Conservation (phyloP, 1,140 invertebrate genomes). For the Drosophila lacertosa region DNA sequence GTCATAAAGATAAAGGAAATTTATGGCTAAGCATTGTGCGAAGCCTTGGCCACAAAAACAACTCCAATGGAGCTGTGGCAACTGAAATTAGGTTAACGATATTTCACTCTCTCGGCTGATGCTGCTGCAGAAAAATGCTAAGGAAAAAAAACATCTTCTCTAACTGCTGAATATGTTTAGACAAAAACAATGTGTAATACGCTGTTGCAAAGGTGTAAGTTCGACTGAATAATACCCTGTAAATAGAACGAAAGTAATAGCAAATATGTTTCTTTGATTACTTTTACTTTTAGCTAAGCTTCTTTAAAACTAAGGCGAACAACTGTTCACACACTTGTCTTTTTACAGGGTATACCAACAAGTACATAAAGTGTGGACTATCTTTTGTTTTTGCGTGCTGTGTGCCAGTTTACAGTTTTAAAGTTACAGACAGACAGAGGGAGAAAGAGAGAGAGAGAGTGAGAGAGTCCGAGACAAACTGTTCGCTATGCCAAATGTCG, state of each 20-base stretch:
- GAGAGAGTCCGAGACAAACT: conserved; percentile 13
- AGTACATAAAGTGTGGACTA: conserved; percentile 46
- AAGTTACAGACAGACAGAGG: too few relatives aligned
- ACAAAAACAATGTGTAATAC: conserved; percentile 24
- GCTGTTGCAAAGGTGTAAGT: not conserved
- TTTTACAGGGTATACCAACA: not conserved
- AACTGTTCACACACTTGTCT: not conserved
- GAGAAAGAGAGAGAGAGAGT: too few relatives aligned
- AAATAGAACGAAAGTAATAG: too few relatives aligned
- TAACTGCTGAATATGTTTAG: conserved; percentile 62
- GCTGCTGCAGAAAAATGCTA: conserved; percentile 13
- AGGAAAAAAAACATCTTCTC: conserved; percentile 34
- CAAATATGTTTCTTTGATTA: too few relatives aligned
- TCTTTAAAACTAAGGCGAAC: too few relatives aligned
- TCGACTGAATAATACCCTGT: not conserved
- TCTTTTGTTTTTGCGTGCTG: conserved; percentile 59
- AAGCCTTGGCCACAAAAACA: conserved; percentile 53
- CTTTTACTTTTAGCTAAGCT: too few relatives aligned
- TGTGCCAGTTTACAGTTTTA: conserved; percentile 62
- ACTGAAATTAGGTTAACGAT: conserved; percentile 80
- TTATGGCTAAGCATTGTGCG: conserved; percentile 72
- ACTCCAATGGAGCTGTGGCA: conserved; percentile 42
- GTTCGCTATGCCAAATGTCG: conserved; percentile 47
- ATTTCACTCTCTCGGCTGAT: conserved; percentile 70
- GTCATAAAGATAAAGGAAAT: conserved; percentile 81